A percentile compares a stretch with the other conserved stretches of the same genome.
phyloP scores from a whole-genome alignment of 2,113 vertebrate species.

The Hypanus sabinus region DNA sequence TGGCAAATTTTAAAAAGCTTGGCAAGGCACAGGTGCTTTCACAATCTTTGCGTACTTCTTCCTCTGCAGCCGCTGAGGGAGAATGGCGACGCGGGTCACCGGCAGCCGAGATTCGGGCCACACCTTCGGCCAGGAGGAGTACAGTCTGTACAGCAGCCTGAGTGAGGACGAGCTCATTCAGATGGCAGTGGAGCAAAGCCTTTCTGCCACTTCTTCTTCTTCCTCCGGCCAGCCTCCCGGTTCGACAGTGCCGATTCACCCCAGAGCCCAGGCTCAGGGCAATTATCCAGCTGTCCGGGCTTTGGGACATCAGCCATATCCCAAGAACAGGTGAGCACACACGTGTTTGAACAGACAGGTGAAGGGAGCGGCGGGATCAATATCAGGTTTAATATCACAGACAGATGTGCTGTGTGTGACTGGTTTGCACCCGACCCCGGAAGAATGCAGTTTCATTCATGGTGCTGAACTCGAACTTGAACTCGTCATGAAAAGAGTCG shows the following conservation, averaged over 20 bases:
- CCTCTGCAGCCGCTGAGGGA: not conserved
- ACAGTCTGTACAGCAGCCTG: constrained; percentile 76
- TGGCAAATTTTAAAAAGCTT: not conserved
- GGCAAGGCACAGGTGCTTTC: not conserved
- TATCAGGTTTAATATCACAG: too few species aligned
- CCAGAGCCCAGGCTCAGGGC: constrained; percentile 37
- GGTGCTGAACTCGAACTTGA: too few species aligned
- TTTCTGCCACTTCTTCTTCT: constrained; percentile 54
- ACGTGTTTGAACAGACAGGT: not conserved
- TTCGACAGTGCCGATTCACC: constrained; percentile 45
- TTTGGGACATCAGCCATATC: constrained; percentile 49
- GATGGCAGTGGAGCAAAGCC: constrained; percentile 81
- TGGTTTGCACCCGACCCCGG: too few species aligned
- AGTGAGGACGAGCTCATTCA: constrained; percentile 82
- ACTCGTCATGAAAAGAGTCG: too few species aligned
- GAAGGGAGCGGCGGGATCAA: too few species aligned
- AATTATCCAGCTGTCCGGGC: constrained; percentile 41
- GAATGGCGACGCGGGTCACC: constrained; percentile 49
- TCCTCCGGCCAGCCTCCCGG: constrained; percentile 33
- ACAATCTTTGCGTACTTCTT: not conserved
- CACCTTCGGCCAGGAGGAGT: constrained; percentile 66
- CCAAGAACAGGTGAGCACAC: constrained; percentile 58
- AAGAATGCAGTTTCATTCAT: too few species aligned
- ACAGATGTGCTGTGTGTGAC: too few species aligned
- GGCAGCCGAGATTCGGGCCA: constrained; percentile 46